Evolutionary conservation across 2,113 vertebrate genomes (phyloP), one percentile per base, ranked within the genome.

Genomic region (Nipponia nippon): DNA sequence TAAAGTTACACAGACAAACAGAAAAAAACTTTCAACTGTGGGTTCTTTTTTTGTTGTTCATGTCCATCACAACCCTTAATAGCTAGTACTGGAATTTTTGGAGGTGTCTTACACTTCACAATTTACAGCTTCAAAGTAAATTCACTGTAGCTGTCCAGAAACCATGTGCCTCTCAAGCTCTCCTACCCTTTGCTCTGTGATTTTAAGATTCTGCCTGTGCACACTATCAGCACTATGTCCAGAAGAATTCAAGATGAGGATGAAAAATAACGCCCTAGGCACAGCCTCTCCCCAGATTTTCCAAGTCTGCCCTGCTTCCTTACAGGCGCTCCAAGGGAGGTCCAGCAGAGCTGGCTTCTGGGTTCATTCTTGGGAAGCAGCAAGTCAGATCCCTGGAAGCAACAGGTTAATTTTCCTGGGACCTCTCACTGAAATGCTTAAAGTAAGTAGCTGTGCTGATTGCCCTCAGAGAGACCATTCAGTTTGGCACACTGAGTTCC

Each of bases 391-490:
- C 40, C n/a, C 32, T 76, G 58, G 81, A 85, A 72, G 70, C n/a
- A 94, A 72, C 2, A 87, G 66, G 61, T 91, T 83, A 79, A 83
- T 85, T 83, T 71, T 94, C 61, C 62, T 82, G 77, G 50, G 84
- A 75, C 44, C 30, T 83, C 21, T 93, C 32, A 69, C 36, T 22
- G 70, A 90, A 94, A 72, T 21, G 18, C 40, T 90, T 72, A 16
- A 55, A 72, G 52, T 53, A 32, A 91, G 59, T 49, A 73, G 73
- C 49, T 76, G 61, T 55, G 49, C 82, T 94, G 87, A 95, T 83
- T 95, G 92, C 66, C 36, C 93, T 90, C 82, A 85, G 58, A 87
- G 56, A 94, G 84, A 44, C 81, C 87, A 92, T 71, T 95, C 72
- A 21, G 34, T 83, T 13, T 85, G 56, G 58, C 78, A 92, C 42